Conservation (phyloP, 2,113 vertebrate genomes). For the Halichoerus grypus region DNA sequence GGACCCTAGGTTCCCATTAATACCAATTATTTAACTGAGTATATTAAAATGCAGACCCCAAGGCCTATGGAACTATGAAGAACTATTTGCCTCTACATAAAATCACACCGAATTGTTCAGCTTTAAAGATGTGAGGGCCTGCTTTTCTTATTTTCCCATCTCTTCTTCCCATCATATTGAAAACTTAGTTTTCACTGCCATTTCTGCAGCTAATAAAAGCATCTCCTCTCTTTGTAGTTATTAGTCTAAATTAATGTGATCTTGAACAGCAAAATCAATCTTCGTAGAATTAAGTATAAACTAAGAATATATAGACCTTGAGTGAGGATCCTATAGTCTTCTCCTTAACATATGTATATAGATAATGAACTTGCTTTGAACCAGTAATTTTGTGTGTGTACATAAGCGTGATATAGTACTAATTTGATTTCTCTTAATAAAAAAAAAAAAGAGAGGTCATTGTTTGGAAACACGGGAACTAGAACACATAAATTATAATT, state of each 20-base stretch:
- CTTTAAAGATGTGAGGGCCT: not conserved
- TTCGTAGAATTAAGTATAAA: conserved; percentile 14
- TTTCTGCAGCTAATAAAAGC: not conserved
- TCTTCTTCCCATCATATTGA: not conserved
- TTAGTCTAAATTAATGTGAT: not conserved
- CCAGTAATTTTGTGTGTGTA: not conserved
- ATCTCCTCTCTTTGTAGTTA: not conserved
- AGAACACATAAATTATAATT: not conserved
- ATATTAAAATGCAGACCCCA: conserved; percentile 4
- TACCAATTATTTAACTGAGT: conserved; percentile 49
- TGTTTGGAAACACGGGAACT: not conserved
- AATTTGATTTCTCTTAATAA: not conserved
- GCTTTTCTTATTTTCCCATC: not conserved
- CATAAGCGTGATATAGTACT: not conserved
- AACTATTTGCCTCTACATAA: not conserved
- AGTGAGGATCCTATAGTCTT: not conserved
- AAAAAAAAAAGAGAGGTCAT: not conserved
- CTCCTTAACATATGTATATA: not conserved
- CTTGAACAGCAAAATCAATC: not conserved
- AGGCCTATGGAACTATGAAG: not conserved
- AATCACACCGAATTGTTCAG: not conserved
- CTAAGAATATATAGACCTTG: not conserved
- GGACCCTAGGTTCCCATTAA: conserved; percentile 35
- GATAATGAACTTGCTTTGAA: not conserved
- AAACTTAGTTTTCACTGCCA: not conserved